These are phyloP conservation scores for Pampus argenteus DNA, from an alignment of 2,797 vertebrate genomes.

Conservation along the genomic window DNA sequence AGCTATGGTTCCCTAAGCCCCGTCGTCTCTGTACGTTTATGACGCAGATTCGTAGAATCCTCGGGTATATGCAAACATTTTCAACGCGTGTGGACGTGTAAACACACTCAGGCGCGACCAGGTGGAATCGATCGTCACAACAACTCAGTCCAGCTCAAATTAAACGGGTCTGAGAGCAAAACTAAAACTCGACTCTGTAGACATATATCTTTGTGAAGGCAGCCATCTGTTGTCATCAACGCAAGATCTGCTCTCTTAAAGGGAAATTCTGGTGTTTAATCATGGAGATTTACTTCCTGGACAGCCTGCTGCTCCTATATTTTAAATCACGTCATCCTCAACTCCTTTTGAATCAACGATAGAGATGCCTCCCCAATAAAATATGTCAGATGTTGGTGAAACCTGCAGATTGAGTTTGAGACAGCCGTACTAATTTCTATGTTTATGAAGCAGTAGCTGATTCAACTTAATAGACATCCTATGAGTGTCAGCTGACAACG, in stretches of 20 bases:
- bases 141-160: background rate
- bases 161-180: background rate
- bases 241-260: background rate
- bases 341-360: background rate
- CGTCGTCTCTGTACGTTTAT: background rate
- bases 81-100: no score
- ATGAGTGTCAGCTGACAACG: constrained; percentile 34
- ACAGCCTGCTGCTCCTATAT: background rate
- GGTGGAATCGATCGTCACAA: background rate
- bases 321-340: background rate
- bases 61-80: background rate
- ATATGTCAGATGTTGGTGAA: background rate
- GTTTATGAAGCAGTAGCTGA: background rate
- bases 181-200: background rate
- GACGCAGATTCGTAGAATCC: background rate
- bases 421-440: background rate
- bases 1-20: background rate
- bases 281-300: background rate
- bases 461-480: constrained; percentile 1
- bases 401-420: constrained; percentile 11
- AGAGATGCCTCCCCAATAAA: background rate
- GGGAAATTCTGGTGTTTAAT: background rate
- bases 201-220: background rate
- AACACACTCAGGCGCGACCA: no score
- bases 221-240: background rate